Percentiles rank a stretch among this genome's conserved stretches.
Evolutionary conservation across 2,888 invertebrate genomes (phyloP).

Genomic region (Lasioglossum morio): DNA sequence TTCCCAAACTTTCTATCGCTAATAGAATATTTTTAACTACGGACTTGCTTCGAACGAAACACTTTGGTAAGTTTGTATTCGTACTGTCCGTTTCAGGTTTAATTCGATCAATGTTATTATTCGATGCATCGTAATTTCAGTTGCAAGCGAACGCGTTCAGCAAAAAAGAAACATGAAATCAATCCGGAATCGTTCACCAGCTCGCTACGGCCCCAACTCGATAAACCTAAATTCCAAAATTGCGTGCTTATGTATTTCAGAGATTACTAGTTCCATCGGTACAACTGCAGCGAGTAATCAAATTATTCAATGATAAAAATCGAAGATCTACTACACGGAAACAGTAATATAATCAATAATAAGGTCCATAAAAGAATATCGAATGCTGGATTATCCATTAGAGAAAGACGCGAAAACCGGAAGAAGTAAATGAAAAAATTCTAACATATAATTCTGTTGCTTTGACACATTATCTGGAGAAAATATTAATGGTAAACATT

Average conservation of each 20-base stretch:
- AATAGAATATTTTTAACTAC: background rate
- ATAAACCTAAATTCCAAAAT: slow-evolving; percentile 3
- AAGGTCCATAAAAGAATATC: background rate
- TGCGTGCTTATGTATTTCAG: slow-evolving; percentile 27
- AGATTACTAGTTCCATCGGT: slow-evolving; percentile 10
- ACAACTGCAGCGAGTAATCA: background rate
- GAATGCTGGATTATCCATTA: background rate
- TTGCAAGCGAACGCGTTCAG: background rate
- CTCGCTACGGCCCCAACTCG: background rate
- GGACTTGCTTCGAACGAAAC: background rate
- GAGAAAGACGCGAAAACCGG: background rate
- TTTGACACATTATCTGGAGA: background rate
- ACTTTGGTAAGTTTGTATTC: background rate
- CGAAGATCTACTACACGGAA: background rate
- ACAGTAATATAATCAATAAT: background rate
- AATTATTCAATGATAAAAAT: background rate
- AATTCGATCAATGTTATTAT: no score
- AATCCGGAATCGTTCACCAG: slow-evolving; percentile 45
- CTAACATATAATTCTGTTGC: background rate
- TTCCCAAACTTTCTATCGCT: slow-evolving; percentile 21
- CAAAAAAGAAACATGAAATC: slow-evolving; percentile 35
- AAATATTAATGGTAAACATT: background rate
- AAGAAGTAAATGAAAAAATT: background rate
- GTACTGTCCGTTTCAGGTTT: no score
- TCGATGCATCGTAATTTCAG: no score